These are phyloP conservation scores for Xenops minutus DNA, from an alignment of 2,797 vertebrate genomes.

Conservation along the genomic window DNA sequence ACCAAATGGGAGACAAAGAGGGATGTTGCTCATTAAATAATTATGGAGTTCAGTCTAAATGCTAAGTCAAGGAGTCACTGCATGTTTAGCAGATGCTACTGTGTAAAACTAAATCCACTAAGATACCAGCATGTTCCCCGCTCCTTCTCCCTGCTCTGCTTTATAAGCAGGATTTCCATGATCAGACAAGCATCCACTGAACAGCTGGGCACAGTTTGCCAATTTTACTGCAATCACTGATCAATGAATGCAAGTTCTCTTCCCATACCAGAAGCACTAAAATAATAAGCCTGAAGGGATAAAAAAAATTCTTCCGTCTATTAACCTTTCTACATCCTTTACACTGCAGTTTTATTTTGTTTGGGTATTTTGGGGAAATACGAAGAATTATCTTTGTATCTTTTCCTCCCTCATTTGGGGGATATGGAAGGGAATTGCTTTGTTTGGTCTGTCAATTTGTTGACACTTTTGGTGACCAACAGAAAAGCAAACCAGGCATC, in stretches of 20 bases:
- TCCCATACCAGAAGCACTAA: constrained; percentile 12
- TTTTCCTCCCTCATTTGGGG: not conserved
- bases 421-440: not conserved
- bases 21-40: constrained; percentile 41
- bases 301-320: constrained; percentile 62
- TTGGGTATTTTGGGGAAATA: not conserved
- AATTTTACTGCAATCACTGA: constrained; percentile 43
- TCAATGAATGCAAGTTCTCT: constrained; percentile 63
- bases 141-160: not conserved
- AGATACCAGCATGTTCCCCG: not conserved
- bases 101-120: constrained; percentile 17
- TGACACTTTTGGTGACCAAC: not conserved
- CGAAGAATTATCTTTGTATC: not conserved
- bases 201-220: constrained; percentile 60
- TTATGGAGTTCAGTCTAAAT: constrained; percentile 29
- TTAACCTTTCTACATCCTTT: constrained; percentile 20
- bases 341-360: not conserved
- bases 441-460: not conserved
- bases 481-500: not conserved
- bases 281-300: constrained; percentile 61
- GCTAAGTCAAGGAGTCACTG: constrained; percentile 7
- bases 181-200: constrained; percentile 77
- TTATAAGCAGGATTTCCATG: constrained; percentile 64
- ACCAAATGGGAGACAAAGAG: not conserved
- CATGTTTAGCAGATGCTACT: constrained; percentile 31